Conservation (phyloP, 2,113 vertebrate species). For the Ranitomeya imitator region DNA sequence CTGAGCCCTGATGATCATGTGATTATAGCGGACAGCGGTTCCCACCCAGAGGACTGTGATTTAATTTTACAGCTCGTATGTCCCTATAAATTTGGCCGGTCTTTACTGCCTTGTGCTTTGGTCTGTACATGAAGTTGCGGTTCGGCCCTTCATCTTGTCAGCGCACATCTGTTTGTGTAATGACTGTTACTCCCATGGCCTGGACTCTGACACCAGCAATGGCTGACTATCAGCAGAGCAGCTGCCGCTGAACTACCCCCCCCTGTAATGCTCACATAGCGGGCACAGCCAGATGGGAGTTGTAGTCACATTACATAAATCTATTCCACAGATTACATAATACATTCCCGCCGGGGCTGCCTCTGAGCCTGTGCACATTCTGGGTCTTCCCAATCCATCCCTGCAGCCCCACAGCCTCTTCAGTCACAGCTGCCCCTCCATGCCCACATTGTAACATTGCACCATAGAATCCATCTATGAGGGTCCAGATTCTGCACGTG, state of each 20-base stretch:
- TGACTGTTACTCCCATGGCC: background rate
- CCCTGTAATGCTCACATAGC: background rate
- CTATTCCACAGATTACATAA: background rate
- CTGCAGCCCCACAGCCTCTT: no score
- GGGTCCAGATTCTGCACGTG: no score
- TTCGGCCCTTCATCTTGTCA: constrained; percentile 4
- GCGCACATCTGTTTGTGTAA: constrained; percentile 48
- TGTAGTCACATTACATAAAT: background rate
- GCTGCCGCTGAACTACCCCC: background rate
- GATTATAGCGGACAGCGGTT: background rate
- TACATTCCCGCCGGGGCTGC: no score
- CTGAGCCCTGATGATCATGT: background rate
- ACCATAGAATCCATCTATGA: no score
- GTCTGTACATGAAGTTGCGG: background rate
- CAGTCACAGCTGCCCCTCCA: no score
- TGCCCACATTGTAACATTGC: no score
- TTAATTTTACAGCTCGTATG: background rate
- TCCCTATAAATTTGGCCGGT: background rate
- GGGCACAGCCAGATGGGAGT: background rate
- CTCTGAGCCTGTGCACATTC: no score
- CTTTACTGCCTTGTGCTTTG: background rate
- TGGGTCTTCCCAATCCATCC: no score
- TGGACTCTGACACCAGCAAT: constrained; percentile 3
- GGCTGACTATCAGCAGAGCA: background rate
- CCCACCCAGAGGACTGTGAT: background rate